These are phyloP conservation scores for Gallinago paraguaiae DNA, from an alignment of 2,113 vertebrate genomes.

Conservation along the genomic window DNA sequence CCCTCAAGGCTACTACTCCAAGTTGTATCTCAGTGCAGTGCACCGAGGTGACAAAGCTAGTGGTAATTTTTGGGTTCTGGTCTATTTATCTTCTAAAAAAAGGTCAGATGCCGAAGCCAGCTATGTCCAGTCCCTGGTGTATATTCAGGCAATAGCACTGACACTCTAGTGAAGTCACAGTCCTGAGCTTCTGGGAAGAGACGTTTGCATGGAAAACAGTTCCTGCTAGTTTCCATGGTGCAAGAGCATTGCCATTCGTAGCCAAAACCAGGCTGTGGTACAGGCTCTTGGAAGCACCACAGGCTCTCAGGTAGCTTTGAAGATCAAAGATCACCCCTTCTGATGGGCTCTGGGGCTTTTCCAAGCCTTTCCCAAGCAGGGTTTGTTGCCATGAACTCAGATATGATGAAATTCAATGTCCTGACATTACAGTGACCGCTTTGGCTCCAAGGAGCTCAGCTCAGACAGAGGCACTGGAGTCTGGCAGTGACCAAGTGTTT, in stretches of 20 bases:
- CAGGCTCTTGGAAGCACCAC: background rate
- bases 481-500: constrained; percentile 44
- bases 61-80: background rate
- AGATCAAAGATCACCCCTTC: background rate
- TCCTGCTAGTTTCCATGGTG: background rate
- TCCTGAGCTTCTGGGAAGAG: background rate
- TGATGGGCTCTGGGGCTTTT: background rate
- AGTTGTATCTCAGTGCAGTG: background rate
- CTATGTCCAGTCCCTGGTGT: background rate
- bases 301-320: background rate
- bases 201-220: background rate
- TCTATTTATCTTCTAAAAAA: background rate
- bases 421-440: background rate
- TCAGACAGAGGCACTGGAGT: constrained; percentile 16
- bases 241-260: background rate
- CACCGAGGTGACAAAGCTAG: background rate
- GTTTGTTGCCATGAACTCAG: background rate
- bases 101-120: background rate
- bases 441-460: background rate
- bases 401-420: constrained; percentile 8
- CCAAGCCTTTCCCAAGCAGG: background rate
- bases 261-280: background rate
- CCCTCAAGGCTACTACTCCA: background rate
- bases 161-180: background rate
- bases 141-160: background rate